Base-by-base conservation (phyloP, 2,888 invertebrate species). In the Selenia dentaria region DNA sequence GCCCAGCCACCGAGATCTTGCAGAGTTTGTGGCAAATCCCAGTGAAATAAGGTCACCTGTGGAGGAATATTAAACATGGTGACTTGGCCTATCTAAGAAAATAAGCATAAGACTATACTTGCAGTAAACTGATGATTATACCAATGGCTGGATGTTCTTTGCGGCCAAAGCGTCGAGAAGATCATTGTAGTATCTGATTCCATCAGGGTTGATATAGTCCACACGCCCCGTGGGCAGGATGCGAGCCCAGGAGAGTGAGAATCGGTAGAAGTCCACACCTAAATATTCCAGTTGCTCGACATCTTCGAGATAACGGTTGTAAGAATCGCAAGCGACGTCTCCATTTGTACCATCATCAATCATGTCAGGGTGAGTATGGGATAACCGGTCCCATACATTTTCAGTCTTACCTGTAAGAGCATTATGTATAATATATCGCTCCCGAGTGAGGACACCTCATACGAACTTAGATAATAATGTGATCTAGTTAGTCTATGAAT, bases 261-360 rank as follows among this genome's bases (percentile, higher is more conserved):
- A 90, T 11, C 89, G 78, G 64, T 93, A 92, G 72, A 91, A 92
- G 61, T 92, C 85, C 0, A 93, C 92, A 2, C 92, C 92, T 1
- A 93, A 74, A 57, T 88, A 65, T 0, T 73, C 79, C 14, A 93
- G 58, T 33, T 89, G 82, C 9, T 84, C 81, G 0, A 93, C 91
- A 62, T 93, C 93, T 49, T 94, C 93, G 44, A 81, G 87, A 68
- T 92, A 94, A 50, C 93, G 92, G 73, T 94, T 86, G 76, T 94
- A 95, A 1, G 94, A 94, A 74, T 95, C 94, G 52, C 93, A 93
- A 0, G 95, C 94, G 1, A 94, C 68, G 62, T 95, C 94, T 0
- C 94, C 95, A 44, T 92, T 94, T 1, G 92, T 90, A 1, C 85
- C 79, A 49, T 94, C 93, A 0, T 75, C 90, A 18, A 95, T 92